phyloP scores from a whole-genome alignment of 2,113 vertebrate genomes.

The Setophaga coronata region DNA sequence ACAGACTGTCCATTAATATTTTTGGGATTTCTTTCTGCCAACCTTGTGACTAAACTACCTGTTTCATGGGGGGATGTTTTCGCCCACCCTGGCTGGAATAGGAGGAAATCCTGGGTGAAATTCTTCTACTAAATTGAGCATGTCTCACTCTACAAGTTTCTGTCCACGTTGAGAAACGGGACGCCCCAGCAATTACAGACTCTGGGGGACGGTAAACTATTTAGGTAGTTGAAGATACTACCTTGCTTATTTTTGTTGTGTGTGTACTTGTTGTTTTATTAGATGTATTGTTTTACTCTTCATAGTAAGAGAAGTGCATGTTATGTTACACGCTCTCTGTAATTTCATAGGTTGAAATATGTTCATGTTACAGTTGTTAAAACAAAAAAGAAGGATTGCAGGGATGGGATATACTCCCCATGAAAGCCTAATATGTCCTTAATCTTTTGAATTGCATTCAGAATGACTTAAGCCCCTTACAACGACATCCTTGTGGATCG shows the following conservation, averaged over 20 bases:
- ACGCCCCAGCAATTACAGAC: background rate
- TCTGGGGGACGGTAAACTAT: background rate
- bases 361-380: background rate
- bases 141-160: background rate
- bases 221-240: background rate
- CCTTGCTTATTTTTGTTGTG: background rate
- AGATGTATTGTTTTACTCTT: background rate
- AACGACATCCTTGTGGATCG: background rate
- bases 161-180: background rate
- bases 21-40: background rate
- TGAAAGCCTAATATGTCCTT: background rate
- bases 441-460: background rate
- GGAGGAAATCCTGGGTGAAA: background rate
- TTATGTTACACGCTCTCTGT: background rate
- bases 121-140: background rate
- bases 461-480: background rate
- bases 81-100: background rate
- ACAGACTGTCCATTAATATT: background rate
- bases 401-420: background rate
- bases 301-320: background rate
- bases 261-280: background rate
- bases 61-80: accelerated
- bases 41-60: background rate
- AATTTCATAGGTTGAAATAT: background rate
- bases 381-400: background rate